Base-by-base conservation (phyloP, 1,140 invertebrate genomes). In the Drosophila elegans region DNA sequence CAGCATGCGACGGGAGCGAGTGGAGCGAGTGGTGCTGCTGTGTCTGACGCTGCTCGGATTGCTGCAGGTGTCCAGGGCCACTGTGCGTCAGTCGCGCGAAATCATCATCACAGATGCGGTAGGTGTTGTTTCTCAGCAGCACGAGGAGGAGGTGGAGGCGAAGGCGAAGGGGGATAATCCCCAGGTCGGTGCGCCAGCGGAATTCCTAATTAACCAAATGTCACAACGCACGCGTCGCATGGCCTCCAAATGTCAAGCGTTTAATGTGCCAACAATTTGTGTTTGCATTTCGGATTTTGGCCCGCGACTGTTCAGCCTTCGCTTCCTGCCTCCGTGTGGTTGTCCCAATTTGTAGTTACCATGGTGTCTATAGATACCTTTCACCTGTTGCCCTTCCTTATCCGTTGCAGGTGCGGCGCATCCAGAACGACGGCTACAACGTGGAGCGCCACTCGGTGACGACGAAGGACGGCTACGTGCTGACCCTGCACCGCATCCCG, bases 391-490 rank as follows among this genome's bases (percentile, higher is more conserved):
- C 29, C n/a, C 57, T 29, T 38, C 41, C 41, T 29, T 29, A 4
- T 57, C 25, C 36, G 12, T 76, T 80, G 72, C 86, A 92, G 91
- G 91, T 91, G 71, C 80, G 82, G 21, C 91, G 91, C 54, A 91
- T 91, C 4, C 84, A 85, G 45, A 83, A 85, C 60, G 91, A 94
- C 74, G 94, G 94, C 42, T 96, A 95, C 81, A 93, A 93, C 16
- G 90, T 93, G 4, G 95, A 96, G 91, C 92, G 85, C 9, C 93
- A 95, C 68, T 61, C 80, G 21, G 91, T 94, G 16, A 84, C 82
- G 4, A 94, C 94, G 0, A 80, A 90, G 54, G 94, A 95, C 90
- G 94, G 94, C 12, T 95, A 95, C 66, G 92, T 94, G n/a, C 79
- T 95, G 36, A 92, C 90, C 12, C 48, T 94, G 36, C 93, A 94